Conservation (phyloP, 2,113 vertebrate species). For the Aptenodytes patagonicus region DNA sequence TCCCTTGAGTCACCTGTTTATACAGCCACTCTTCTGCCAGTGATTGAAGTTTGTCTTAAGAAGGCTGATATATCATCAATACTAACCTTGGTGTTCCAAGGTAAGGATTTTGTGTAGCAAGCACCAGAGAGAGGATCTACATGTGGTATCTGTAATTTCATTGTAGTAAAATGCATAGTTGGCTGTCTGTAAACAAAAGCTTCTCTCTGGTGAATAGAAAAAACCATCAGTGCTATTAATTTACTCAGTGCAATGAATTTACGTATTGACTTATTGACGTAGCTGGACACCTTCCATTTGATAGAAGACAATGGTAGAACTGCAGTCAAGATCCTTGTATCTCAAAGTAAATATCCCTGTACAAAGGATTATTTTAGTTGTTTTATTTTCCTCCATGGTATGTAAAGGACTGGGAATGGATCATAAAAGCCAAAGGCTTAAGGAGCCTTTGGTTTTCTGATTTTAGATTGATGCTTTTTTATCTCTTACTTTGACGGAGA, state of each 20-base stretch:
- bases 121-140: not conserved
- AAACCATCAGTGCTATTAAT: not conserved
- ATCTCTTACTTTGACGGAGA: not conserved
- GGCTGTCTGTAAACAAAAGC: constrained; percentile 3
- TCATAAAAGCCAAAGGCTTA: not conserved
- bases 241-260: not conserved
- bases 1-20: not conserved
- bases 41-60: not conserved
- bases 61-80: not conserved
- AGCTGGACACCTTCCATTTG: not conserved
- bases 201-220: not conserved
- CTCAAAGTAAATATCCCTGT: not conserved
- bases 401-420: not conserved
- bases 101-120: not conserved
- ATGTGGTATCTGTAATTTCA: not conserved
- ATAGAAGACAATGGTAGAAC: not conserved
- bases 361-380: not conserved
- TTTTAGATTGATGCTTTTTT: not conserved
- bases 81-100: constrained; percentile 10
- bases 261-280: not conserved
- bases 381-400: not conserved
- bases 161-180: not conserved
- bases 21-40: not conserved
- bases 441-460: not conserved
- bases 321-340: not conserved